These are phyloP conservation scores for Parazoanthus darwini DNA, from an alignment of 92 coral and sea anemone species.

Conservation along the genomic window DNA sequence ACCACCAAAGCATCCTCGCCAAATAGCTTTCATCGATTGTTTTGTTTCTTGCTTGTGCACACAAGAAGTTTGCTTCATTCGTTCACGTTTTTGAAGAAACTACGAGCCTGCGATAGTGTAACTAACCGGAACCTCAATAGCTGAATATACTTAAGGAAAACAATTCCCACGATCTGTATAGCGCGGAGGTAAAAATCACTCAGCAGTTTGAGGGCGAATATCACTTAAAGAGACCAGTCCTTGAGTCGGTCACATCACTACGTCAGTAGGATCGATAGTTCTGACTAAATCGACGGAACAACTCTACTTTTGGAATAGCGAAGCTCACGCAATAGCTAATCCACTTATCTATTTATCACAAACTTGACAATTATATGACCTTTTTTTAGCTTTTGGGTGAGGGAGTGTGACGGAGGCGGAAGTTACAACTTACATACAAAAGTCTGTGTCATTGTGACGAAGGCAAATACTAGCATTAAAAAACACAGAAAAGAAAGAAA, in stretches of 20 bases:
- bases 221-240: neutral
- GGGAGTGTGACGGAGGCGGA: neutral
- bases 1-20: neutral
- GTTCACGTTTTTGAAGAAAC: neutral
- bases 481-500: neutral
- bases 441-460: neutral
- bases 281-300: neutral
- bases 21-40: neutral
- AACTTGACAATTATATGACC: neutral
- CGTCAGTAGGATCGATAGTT: neutral
- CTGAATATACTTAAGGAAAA: neutral
- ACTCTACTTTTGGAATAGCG: too few species aligned
- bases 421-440: too few species aligned
- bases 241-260: neutral
- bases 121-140: neutral
- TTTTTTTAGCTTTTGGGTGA: neutral
- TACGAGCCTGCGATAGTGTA: neutral
- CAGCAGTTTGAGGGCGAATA: neutral
- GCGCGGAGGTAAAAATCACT: too few species aligned
- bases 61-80: neutral
- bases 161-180: neutral
- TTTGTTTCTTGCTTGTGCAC: neutral
- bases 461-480: neutral
- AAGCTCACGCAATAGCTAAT: neutral
- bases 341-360: too few species aligned